Conservation (phyloP, 2,888 invertebrate species). For the Drosophila silvestris region DNA sequence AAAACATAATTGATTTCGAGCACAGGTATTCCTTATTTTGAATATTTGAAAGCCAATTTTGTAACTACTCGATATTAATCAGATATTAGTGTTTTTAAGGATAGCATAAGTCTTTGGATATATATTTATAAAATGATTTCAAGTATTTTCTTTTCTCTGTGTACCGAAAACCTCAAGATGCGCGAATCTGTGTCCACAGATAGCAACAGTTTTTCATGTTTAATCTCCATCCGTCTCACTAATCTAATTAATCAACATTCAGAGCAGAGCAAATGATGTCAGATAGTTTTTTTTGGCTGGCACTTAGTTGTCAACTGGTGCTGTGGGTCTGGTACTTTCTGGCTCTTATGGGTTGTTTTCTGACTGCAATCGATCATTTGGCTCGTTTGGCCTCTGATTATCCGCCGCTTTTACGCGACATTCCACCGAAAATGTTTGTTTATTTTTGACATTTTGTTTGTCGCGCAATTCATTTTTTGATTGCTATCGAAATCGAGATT, state of each 20-base stretch:
- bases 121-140: neutral
- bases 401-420: constrained; percentile 71
- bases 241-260: constrained; percentile 79
- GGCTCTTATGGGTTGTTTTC: constrained; percentile 11
- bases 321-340: constrained; percentile 21
- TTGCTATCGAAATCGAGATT: constrained; percentile 34
- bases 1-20: neutral
- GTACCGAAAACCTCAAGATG: constrained; percentile 52
- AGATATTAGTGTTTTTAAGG: neutral
- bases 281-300: constrained; percentile 48
- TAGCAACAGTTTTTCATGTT: neutral
- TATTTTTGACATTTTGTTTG: constrained; percentile 59
- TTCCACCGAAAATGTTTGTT: constrained; percentile 51
- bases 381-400: constrained; percentile 56
- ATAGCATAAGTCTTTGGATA: neutral
- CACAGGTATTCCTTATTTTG: neutral
- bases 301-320: constrained; percentile 41
- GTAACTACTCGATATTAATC: neutral
- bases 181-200: constrained; percentile 56
- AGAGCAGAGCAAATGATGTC: constrained; percentile 60
- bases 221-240: constrained; percentile 13
- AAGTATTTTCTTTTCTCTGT: neutral
- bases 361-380: constrained; percentile 70
- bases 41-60: neutral
- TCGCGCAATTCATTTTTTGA: constrained; percentile 36